These are phyloP conservation scores for Myotis vivesi DNA, from an alignment of 2,797 vertebrate species.

Conservation along the genomic window DNA sequence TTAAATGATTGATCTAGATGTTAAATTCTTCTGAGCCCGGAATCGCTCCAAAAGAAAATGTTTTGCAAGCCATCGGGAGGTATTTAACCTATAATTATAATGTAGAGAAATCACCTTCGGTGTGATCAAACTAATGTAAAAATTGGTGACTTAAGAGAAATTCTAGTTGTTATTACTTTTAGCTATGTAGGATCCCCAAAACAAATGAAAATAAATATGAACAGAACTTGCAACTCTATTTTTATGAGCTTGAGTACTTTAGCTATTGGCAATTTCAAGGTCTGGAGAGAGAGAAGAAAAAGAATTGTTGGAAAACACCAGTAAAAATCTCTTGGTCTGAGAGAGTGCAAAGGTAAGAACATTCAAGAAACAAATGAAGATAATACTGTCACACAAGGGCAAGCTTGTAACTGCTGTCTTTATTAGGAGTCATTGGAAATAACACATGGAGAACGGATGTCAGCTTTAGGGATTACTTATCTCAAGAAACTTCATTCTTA, in stretches of 20 bases:
- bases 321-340: neutral
- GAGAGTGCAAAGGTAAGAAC: neutral
- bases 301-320: neutral
- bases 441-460: neutral
- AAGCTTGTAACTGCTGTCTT: neutral
- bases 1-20: neutral
- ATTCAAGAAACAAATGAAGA: neutral
- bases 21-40: neutral
- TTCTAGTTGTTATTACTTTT: neutral
- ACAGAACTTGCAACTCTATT: neutral
- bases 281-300: neutral
- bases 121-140: neutral
- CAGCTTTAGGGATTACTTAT: neutral
- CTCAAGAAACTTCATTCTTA: constrained; percentile 25
- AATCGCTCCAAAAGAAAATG: neutral
- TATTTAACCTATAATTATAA: neutral
- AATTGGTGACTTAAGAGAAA: neutral
- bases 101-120: neutral
- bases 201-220: neutral
- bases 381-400: neutral
- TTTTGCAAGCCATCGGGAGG: neutral
- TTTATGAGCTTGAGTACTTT: constrained; percentile 14
- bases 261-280: neutral
- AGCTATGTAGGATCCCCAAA: neutral
- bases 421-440: neutral